Percentiles rank a stretch among this genome's conserved stretches.
Conservation (phyloP, 92 coral and sea anemone species). For the Chrysogorgia sp. region DNA sequence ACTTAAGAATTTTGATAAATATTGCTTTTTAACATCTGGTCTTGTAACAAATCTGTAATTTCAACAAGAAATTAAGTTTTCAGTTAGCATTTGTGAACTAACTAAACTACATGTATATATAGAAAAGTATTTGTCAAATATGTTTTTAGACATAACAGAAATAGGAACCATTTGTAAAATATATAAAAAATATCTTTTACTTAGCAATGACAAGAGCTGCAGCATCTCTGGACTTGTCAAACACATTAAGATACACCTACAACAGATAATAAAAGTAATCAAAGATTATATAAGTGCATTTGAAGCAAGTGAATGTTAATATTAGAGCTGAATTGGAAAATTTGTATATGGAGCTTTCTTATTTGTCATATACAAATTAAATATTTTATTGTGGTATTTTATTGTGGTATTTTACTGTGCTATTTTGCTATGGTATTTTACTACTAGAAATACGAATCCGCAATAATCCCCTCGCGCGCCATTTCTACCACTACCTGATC, state of each 20-base stretch:
- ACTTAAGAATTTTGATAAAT: constrained; percentile 78
- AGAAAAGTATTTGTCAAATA: background rate
- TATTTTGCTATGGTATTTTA: no score
- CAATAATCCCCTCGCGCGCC: no score
- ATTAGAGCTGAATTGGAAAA: background rate
- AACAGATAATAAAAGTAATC: background rate
- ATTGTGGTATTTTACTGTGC: no score
- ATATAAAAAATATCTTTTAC: constrained; percentile 51
- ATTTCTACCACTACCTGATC: no score
- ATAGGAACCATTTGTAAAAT: background rate
- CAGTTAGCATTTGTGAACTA: background rate
- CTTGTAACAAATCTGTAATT: constrained; percentile 81
- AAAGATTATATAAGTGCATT: constrained; percentile 3
- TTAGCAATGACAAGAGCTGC: constrained; percentile 91
- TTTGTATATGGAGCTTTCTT: background rate
- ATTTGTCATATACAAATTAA: no score
- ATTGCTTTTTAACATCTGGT: constrained; percentile 92
- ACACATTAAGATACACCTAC: constrained; percentile 88
- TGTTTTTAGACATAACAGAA: background rate
- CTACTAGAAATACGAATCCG: no score
- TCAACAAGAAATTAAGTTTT: background rate
- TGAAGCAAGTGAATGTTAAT: background rate
- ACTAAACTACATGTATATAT: background rate
- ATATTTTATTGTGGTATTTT: no score
- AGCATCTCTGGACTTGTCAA: constrained; percentile 97